phyloP scores from a whole-genome alignment of 2,888 invertebrate genomes.

The Liodrosophila aerea region DNA sequence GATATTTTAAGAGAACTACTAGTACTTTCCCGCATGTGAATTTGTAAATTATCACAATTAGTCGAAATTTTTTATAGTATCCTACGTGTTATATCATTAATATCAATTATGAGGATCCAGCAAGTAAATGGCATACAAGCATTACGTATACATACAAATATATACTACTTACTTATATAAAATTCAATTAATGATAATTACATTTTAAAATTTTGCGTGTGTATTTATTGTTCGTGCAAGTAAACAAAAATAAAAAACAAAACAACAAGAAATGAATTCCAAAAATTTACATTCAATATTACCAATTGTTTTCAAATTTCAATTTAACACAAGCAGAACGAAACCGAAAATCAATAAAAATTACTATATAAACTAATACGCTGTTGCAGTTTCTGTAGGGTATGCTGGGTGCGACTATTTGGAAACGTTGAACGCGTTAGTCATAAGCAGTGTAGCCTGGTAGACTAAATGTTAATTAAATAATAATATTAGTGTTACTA shows the following conservation, averaged over 20 bases:
- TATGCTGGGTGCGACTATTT: no score
- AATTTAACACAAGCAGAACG: constrained; percentile 57
- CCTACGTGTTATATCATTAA: no score
- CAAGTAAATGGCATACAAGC: constrained; percentile 37
- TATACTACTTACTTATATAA: constrained; percentile 37
- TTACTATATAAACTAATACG: constrained; percentile 54
- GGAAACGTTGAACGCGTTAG: no score
- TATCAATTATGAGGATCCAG: constrained; percentile 51
- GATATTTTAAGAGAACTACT: no score
- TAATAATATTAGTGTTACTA: no score
- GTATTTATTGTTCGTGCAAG: constrained; percentile 72
- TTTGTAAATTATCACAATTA: constrained; percentile 62
- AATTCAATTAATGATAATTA: constrained; percentile 65
- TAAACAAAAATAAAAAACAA: constrained; percentile 29
- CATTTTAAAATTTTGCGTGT: constrained; percentile 67
- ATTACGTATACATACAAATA: constrained; percentile 20
- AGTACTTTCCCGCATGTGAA: constrained; percentile 7
- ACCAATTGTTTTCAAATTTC: constrained; percentile 66
- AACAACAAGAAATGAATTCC: constrained; percentile 35
- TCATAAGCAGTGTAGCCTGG: no score
- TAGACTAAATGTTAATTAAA: no score
- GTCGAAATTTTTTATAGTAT: constrained; percentile 35
- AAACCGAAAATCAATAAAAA: constrained; percentile 69
- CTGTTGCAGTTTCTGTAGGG: background rate
- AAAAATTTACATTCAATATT: constrained; percentile 48